Percentiles rank a stretch among this genome's conserved stretches.
Evolutionary conservation across 2,113 vertebrate genomes (phyloP).

Genomic region (Lepus americanus): DNA sequence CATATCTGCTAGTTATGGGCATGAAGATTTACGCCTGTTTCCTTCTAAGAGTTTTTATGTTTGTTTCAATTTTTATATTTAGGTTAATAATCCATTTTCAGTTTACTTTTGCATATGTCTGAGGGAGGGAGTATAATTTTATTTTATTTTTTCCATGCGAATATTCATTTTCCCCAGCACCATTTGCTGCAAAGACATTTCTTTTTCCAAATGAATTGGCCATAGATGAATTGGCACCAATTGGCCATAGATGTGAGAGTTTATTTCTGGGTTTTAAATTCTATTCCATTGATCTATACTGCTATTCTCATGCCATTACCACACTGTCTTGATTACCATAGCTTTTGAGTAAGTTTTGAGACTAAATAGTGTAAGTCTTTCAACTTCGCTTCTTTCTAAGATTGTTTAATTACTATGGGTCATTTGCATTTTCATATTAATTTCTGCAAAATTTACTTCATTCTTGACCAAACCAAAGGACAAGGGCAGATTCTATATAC

Average conservation of each 20-base stretch:
- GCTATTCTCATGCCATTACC: too few species aligned
- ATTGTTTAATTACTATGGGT: conserved; percentile 17
- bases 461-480: conserved; percentile 6
- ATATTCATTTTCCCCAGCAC: not conserved
- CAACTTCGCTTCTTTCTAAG: not conserved
- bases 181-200: too few species aligned
- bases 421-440: not conserved
- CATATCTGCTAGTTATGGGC: not conserved
- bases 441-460: not conserved
- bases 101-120: too few species aligned
- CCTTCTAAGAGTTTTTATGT: too few species aligned
- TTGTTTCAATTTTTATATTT: too few species aligned
- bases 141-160: not conserved
- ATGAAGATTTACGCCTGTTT: not conserved
- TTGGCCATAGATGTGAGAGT: too few species aligned
- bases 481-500: not conserved
- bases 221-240: too few species aligned
- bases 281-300: too few species aligned
- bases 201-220: too few species aligned
- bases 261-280: too few species aligned
- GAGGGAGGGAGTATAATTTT: not conserved
- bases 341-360: not conserved
- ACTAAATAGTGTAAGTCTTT: not conserved
- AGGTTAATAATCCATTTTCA: too few species aligned
- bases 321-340: not conserved